Base-by-base conservation (phyloP, 2,113 vertebrate species). In the Melierax canorus region DNA sequence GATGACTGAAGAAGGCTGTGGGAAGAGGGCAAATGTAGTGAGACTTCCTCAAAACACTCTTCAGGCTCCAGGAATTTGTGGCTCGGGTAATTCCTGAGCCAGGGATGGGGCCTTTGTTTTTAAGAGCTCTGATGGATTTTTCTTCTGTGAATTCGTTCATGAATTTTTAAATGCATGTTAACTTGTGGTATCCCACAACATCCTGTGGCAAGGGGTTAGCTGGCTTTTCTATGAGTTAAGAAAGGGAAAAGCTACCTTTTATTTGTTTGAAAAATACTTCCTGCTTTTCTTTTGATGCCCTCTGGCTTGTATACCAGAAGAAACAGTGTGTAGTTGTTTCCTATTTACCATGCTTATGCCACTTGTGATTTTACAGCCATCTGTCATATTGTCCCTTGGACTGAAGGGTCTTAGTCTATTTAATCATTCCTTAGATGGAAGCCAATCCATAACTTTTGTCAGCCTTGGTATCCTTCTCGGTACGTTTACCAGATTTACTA, bases 21-120 rank as follows among this genome's bases (percentile, higher is more conserved):
- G 64, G 69, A 96, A 94, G 83, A 81, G 77, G 84, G 56, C 60
- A 90, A 85, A 95, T 36, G 19, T 85, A 90, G 85, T 60, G 58
- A 92, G 69, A 88, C 94, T 96, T 97, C 96, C 94, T 97, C 96
- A 96, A 96, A 96, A 93, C 84, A 87, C 92, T 69, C 66, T 96
- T 91, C 85, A 79, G 90, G 21, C 74, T 97, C 87, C 93, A 96
- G 77, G 96, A 97, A 90, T 96, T 60, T 94, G 93, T 95, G 94
- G 90, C 69, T 95, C 0, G 4, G 74, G 36, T 96, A 69, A 87
- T 93, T 94, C 58, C 58, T 79, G 69, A 82, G 94, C 91, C 94
- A 96, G 81, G 85, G 69, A 91, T 89, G 90, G 62, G 93, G 87
- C 90, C 90, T 96, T 96, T 97, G 64, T 92, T 97, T 95, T 96